Base-by-base conservation (phyloP, 2,888 invertebrate genomes). In the Capitulum mitella region DNA sequence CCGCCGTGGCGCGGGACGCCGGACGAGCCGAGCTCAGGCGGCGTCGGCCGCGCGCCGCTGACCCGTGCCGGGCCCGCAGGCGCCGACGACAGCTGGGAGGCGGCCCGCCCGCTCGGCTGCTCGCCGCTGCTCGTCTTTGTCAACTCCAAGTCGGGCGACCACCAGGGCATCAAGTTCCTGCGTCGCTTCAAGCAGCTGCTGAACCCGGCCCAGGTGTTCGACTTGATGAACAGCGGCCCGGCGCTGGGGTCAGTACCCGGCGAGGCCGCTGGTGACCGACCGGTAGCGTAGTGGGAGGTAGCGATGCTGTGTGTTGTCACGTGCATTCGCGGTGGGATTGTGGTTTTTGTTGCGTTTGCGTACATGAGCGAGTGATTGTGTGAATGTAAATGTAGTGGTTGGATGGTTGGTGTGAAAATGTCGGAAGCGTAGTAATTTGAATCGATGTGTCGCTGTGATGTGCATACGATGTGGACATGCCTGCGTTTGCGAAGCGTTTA, bases 181-280 rank as follows among this genome's bases (percentile, higher is more conserved):
- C 90, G 97, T 78, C 91, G 96, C 82, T 97, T 98, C 88, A 95
- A 94, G 86, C 97, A 97, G 86, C 89, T 98, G 79, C 89, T 98
- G 80, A 98, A 98, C 88, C 98, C 98, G 26, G 96, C 97, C 80
- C 98, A 98, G 88, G 97, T 98, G 80, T 98, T 97, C 86, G 98
- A 98, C 88, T 91, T 98, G 84, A 95, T 96, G 86, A 93, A 92
- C 82, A 92, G 92, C 54, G 91, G 91, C 78, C 90, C 91, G 77
- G 93, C 94, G 12, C 93, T 96, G 75, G 91, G 96, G 87, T 90
- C 91, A 83, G 92, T 83, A 34, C 58, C n/a, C n/a, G n/a, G n/a
- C n/a, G n/a, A n/a, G 64, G 29, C 43, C 43, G 43, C 43, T 43
- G 43, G 43, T n/a, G n/a, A n/a, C n/a, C n/a, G n/a, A n/a, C n/a